These are phyloP conservation scores for Noturus placidus DNA, from an alignment of 2,113 vertebrate species.

Conservation along the genomic window DNA sequence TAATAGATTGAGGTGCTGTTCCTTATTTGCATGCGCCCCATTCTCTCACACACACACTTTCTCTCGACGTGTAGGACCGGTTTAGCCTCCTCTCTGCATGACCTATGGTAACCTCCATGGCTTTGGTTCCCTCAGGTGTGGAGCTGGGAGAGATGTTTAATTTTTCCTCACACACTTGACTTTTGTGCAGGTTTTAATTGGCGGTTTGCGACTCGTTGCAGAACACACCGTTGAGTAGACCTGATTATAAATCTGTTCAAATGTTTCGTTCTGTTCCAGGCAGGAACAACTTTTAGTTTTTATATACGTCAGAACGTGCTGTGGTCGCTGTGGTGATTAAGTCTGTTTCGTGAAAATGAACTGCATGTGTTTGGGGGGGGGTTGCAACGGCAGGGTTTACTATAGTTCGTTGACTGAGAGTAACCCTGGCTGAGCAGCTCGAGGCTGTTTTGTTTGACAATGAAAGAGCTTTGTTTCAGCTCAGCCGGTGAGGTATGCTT, in stretches of 20 bases:
- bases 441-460: slow-evolving; percentile 60
- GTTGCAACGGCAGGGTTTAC: slow-evolving; percentile 58
- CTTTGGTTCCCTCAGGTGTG: background rate
- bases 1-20: background rate
- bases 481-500: slow-evolving; percentile 53
- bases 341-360: background rate
- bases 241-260: slow-evolving; percentile 44
- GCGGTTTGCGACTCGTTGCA: slow-evolving; percentile 30
- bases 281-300: no score
- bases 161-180: no score
- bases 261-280: background rate
- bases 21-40: background rate
- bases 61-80: background rate
- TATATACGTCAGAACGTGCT: no score
- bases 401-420: slow-evolving; percentile 68
- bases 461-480: slow-evolving; percentile 68
- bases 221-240: slow-evolving; percentile 15
- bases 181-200: slow-evolving; percentile 49
- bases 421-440: slow-evolving; percentile 62
- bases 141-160: background rate
- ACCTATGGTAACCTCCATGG: slow-evolving; percentile 45
- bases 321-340: background rate
- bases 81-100: slow-evolving; percentile 30
- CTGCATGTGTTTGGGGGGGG: slow-evolving; percentile 6
- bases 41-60: background rate